A percentile compares a stretch with the other conserved stretches of the same genome.
Evolutionary conservation across 1,140 invertebrate species (phyloP).

Genomic region (Pectinophora gossypiella): DNA sequence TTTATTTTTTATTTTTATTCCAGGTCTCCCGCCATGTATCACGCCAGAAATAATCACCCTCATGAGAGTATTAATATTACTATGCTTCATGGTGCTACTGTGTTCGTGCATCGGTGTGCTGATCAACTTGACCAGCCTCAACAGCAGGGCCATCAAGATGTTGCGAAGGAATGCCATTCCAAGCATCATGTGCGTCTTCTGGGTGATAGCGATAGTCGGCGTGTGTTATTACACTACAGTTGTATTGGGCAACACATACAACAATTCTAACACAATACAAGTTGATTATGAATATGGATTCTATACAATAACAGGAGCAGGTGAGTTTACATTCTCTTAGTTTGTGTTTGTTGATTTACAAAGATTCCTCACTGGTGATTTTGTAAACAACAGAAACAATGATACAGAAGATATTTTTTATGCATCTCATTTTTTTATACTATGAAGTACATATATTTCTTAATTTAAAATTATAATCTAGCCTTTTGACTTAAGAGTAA

Average conservation of each 20-base stretch:
- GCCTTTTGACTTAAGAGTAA: too few relatives aligned
- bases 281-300: constrained; percentile 77
- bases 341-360: neutral
- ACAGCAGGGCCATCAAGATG: constrained; percentile 68
- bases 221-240: constrained; percentile 75
- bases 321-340: constrained; percentile 38
- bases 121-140: constrained; percentile 71
- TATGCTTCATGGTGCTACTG: constrained; percentile 74
- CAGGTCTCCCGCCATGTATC: constrained; percentile 68
- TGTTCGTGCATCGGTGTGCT: constrained; percentile 73
- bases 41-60: constrained; percentile 71
- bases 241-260: constrained; percentile 64
- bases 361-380: neutral
- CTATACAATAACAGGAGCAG: constrained; percentile 75
- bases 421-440: too few relatives aligned
- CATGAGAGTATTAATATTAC: constrained; percentile 73
- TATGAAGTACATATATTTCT: too few relatives aligned
- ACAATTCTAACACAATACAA: constrained; percentile 56
- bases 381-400: too few relatives aligned
- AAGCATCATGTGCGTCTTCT: constrained; percentile 74
- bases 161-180: constrained; percentile 72
- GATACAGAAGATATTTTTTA: too few relatives aligned
- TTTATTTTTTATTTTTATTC: too few relatives aligned
- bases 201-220: constrained; percentile 74
- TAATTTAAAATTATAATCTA: too few relatives aligned